Percentiles rank a stretch among this genome's conserved stretches.
Conservation (phyloP, 2,888 invertebrate genomes). For the Paralinhomoeus sp. region DNA sequence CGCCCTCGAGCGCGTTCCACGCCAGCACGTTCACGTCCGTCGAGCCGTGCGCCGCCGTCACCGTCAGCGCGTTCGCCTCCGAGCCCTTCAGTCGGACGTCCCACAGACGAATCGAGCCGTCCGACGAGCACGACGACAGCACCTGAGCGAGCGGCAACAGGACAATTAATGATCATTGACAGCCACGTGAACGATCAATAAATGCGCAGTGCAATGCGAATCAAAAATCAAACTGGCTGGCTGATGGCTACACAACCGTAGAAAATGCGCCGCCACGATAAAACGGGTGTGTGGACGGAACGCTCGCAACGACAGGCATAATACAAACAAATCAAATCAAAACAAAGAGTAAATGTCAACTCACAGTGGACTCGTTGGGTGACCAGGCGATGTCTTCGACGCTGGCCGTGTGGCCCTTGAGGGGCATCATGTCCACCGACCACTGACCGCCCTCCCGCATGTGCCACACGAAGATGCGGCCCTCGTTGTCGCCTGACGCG, state of each 20-base stretch:
- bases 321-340: slow-evolving; percentile 3
- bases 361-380: slow-evolving; percentile 67
- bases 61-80: slow-evolving; percentile 72
- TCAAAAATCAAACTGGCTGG: background rate
- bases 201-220: background rate
- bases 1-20: slow-evolving; percentile 63
- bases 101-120: slow-evolving; percentile 61
- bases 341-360: background rate
- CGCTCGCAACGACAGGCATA: too few species aligned
- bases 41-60: slow-evolving; percentile 56
- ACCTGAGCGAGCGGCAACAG: slow-evolving; percentile 27
- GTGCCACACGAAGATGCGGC: slow-evolving; percentile 79
- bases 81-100: slow-evolving; percentile 62
- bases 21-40: slow-evolving; percentile 81
- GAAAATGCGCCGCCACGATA: background rate
- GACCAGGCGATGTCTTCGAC: slow-evolving; percentile 99
- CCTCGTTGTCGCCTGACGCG: slow-evolving; percentile 75
- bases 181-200: too few species aligned
- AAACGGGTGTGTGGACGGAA: too few species aligned
- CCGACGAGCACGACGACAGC: slow-evolving; percentile 34
- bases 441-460: slow-evolving; percentile 53
- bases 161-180: too few species aligned
- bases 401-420: slow-evolving; percentile 63
- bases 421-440: slow-evolving; percentile 69
- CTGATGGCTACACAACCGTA: background rate